Percentiles rank a stretch among this genome's conserved stretches.
These are phyloP conservation scores for Drosophila lacteicornis DNA, from an alignment of 1,140 invertebrate genomes.

Conservation along the genomic window DNA sequence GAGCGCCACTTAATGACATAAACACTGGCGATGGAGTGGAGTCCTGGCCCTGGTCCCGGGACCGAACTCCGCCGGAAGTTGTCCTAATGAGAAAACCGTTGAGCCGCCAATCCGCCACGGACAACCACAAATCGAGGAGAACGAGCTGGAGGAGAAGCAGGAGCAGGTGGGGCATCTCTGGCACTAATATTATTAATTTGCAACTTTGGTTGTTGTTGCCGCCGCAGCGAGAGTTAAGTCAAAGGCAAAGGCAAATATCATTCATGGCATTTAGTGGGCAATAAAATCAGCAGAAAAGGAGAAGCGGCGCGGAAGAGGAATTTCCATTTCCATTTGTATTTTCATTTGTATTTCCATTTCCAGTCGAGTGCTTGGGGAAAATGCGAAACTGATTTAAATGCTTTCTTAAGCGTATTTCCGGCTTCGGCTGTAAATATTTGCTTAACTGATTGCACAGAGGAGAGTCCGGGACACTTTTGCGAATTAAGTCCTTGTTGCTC, in stretches of 20 bases:
- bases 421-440: slow-evolving; percentile 46
- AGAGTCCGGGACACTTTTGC: slow-evolving; percentile 22
- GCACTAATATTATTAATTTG: slow-evolving; percentile 72
- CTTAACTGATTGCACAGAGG: slow-evolving; percentile 36
- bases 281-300: slow-evolving; percentile 57
- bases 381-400: slow-evolving; percentile 76
- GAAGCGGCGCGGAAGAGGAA: slow-evolving; percentile 15
- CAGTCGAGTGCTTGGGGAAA: slow-evolving; percentile 56
- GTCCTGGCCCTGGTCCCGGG: neutral
- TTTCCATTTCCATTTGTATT: slow-evolving; percentile 14
- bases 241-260: slow-evolving; percentile 59
- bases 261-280: slow-evolving; percentile 69
- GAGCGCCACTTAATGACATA: slow-evolving; percentile 71
- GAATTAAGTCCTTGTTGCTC: slow-evolving; percentile 38
- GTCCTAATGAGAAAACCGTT: slow-evolving; percentile 68
- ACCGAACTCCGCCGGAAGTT: slow-evolving; percentile 58
- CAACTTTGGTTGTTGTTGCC: slow-evolving; percentile 40
- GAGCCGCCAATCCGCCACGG: slow-evolving; percentile 40
- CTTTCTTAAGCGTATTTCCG: slow-evolving; percentile 64
- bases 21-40: slow-evolving; percentile 43
- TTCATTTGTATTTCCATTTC: slow-evolving; percentile 52
- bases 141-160: neutral
- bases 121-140: slow-evolving; percentile 11
- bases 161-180: neutral
- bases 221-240: slow-evolving; percentile 13